Evolutionary conservation across 2,888 invertebrate genomes (phyloP), one percentile per base, ranked within the genome.

Genomic region (Taenaris catops): DNA sequence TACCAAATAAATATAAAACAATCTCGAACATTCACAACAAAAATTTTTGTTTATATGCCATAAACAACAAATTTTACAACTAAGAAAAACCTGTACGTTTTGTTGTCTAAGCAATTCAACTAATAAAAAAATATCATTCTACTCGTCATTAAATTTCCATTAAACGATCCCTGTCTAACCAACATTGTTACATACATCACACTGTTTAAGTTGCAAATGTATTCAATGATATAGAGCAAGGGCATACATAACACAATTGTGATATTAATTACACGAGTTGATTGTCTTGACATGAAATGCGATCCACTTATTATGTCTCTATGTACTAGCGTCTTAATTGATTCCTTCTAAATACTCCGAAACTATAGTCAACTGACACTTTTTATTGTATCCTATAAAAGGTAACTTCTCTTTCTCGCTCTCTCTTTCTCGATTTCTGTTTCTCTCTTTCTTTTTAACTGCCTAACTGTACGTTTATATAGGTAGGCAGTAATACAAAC

Each of bases 221-320:
- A 46, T 49, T 46, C 11, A 38, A 38, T 39, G 68, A 14, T 62
- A 49, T 63, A 54, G 68, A 62, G 62, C 70, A 70, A 71, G 69
- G 69, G 50, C 67, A 43, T 25, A 31, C 31, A 34, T 41, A 38
- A 41, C 26, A 46, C 41, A 49, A 44, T 46, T 39, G 41, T 31
- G 34, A 38, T 41, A 42, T 37, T 26, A 34, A 38, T 38, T 37
- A 34, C 23, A 32, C 25, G 14, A 47, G 33, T 48, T 38, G 51
- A 44, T 49, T 44, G 36, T 45, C 49, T 49, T 49, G 45, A 48
- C 47, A 48, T 42, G 35, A 37, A 45, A 23, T 16, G 21, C 20
- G 20, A 31, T 23, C 31, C 14, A 31, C 31, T 23, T 23, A 23
- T 16, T 31, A 31, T 31, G 23, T 2, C 9, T 31, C 23, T 31